Percentiles rank a stretch among this genome's conserved stretches.
Conservation (phyloP, 2,113 vertebrate species). For the Cygnus atratus region DNA sequence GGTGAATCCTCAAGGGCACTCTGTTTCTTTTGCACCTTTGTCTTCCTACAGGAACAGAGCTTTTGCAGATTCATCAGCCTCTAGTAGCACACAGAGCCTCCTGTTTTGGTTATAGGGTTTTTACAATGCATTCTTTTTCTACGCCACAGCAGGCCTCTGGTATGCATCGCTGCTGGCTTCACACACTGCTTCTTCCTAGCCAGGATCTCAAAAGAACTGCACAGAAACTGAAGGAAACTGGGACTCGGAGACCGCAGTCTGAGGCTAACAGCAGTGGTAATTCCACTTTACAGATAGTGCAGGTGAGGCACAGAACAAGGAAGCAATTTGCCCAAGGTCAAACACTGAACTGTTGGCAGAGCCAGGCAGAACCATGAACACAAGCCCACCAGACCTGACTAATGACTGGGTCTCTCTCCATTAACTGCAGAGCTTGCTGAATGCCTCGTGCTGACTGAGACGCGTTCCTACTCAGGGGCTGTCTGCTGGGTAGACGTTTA, state of each 20-base stretch:
- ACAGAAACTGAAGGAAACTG: neutral
- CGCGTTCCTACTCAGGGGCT: neutral
- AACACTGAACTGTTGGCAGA: neutral
- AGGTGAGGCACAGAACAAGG: neutral
- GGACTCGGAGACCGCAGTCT: neutral
- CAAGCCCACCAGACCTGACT: neutral
- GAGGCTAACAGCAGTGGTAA: neutral
- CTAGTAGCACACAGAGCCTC: neutral
- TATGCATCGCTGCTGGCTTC: neutral
- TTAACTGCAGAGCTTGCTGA: neutral
- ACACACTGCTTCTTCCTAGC: neutral
- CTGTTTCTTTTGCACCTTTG: neutral
- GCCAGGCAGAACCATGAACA: neutral
- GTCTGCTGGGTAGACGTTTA: neutral
- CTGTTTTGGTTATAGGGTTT: neutral
- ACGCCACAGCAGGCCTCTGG: neutral
- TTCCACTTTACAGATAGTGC: neutral
- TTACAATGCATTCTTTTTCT: accelerated
- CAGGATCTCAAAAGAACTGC: constrained; percentile 61
- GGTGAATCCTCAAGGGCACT: neutral
- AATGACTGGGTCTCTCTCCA: neutral
- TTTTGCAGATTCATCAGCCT: neutral
- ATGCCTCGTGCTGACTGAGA: neutral
- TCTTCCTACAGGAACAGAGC: neutral
- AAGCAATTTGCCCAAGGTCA: constrained; percentile 40